phyloP scores from a whole-genome alignment of 2,113 vertebrate genomes.

The Eulacestoma nigropectus region DNA sequence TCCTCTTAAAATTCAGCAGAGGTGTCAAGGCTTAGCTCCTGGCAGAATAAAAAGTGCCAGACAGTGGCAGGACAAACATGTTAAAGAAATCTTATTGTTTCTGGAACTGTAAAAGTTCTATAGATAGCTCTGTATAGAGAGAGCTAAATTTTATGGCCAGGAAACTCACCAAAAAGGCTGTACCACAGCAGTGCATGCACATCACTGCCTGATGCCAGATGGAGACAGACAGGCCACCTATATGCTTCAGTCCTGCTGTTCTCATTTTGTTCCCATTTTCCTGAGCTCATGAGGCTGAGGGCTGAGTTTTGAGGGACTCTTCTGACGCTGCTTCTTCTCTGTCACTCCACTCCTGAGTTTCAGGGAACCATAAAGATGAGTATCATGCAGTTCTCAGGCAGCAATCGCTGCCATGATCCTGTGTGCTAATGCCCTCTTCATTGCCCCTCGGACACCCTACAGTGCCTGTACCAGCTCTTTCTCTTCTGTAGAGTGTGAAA shows the following conservation, averaged over 20 bases:
- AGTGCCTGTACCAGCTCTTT: background rate
- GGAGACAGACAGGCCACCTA: background rate
- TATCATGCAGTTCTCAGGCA: background rate
- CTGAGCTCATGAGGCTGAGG: background rate
- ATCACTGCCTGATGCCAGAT: background rate
- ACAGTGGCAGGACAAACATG: conserved; percentile 13
- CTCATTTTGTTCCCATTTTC: background rate
- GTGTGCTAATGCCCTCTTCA: background rate
- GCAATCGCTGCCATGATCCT: background rate
- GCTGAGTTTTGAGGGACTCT: background rate
- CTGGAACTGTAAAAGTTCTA: background rate
- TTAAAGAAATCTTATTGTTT: conserved; percentile 29
- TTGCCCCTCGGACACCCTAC: background rate
- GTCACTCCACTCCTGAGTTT: background rate
- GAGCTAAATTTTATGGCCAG: background rate
- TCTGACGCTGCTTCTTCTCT: background rate
- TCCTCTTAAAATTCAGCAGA: conserved; percentile 32
- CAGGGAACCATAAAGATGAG: background rate
- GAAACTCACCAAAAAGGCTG: background rate
- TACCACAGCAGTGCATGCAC: background rate
- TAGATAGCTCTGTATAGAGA: background rate
- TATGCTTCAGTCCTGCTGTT: background rate
- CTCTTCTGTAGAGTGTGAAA: background rate
- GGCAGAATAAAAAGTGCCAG: conserved; percentile 40
- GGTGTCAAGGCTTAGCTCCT: conserved; percentile 17